Conservation (phyloP, 2,888 invertebrate species). For the Masnerella sp. region DNA sequence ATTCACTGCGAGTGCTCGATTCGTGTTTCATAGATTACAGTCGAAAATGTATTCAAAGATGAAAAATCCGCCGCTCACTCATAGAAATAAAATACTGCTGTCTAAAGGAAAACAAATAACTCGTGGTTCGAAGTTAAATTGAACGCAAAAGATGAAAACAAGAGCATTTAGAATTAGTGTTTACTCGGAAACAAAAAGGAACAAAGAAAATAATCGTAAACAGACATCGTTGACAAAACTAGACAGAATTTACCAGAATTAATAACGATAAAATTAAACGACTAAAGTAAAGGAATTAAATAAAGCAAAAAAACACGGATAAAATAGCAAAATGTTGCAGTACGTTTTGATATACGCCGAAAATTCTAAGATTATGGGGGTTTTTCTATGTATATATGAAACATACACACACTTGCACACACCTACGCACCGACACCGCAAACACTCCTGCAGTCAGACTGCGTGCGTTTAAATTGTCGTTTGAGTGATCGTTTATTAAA, state of each 20-base stretch:
- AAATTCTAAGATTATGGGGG: constrained; percentile 64
- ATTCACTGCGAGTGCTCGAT: constrained; percentile 69
- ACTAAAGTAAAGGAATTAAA: constrained; percentile 19
- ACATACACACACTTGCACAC: constrained; percentile 52
- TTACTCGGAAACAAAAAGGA: constrained; percentile 12
- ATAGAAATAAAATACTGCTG: constrained; percentile 44
- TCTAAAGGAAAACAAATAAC: constrained; percentile 44
- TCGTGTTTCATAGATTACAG: constrained; percentile 70
- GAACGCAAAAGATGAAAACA: constrained; percentile 16
- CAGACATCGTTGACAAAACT: constrained; percentile 24
- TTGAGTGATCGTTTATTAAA: constrained; percentile 60
- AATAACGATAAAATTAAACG: constrained; percentile 10
- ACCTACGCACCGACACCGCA: constrained; percentile 55
- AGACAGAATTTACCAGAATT: constrained; percentile 32
- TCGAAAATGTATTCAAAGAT: constrained; percentile 48
- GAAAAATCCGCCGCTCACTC: constrained; percentile 51
- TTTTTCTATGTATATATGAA: constrained; percentile 67
- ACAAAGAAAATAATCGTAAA: constrained; percentile 4
- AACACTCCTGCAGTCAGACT: constrained; percentile 59
- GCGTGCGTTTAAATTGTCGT: constrained; percentile 63
- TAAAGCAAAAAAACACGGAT: constrained; percentile 22
- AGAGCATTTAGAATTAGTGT: constrained; percentile 41
- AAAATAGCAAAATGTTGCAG: constrained; percentile 51
- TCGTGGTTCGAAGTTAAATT: constrained; percentile 38
- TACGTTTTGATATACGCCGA: constrained; percentile 66